phyloP scores from a whole-genome alignment of 1,140 invertebrate genomes.

The Cotesia vestalis region DNA sequence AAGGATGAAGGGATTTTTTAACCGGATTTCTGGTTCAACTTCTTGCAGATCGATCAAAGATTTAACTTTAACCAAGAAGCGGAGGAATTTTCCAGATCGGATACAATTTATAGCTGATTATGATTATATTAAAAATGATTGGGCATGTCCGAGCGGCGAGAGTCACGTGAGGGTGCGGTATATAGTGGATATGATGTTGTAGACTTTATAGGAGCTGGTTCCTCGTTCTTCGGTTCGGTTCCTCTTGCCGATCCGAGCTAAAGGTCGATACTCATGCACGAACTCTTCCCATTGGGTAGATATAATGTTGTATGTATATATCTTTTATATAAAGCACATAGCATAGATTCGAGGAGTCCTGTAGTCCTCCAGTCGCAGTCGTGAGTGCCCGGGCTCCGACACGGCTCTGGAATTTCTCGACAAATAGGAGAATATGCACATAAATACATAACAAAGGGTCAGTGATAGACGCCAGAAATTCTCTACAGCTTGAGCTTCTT shows the following conservation, averaged over 20 bases:
- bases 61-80: not conserved
- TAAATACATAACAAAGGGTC: slow-evolving; percentile 54
- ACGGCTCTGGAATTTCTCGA: slow-evolving; percentile 55
- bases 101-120: slow-evolving; percentile 28
- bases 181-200: slow-evolving; percentile 11
- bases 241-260: not conserved
- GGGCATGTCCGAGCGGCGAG: slow-evolving; percentile 18
- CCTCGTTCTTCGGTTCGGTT: not conserved
- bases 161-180: slow-evolving; percentile 37
- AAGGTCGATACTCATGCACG: slow-evolving; percentile 48
- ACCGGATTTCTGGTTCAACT: no score
- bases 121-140: slow-evolving; percentile 36
- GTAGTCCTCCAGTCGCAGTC: slow-evolving; percentile 36
- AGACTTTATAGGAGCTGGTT: slow-evolving; percentile 30
- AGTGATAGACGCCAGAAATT: slow-evolving; percentile 26
- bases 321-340: no score
- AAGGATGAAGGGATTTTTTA: no score
- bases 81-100: slow-evolving; percentile 5
- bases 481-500: slow-evolving; percentile 32
- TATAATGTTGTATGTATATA: no score
- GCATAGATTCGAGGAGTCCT: no score
- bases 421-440: slow-evolving; percentile 59
- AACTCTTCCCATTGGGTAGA: slow-evolving; percentile 36
- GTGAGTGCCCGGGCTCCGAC: slow-evolving; percentile 51
- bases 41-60: not conserved